Conservation (phyloP, 2,113 vertebrate genomes). For the Tragelaphus buxtoni region DNA sequence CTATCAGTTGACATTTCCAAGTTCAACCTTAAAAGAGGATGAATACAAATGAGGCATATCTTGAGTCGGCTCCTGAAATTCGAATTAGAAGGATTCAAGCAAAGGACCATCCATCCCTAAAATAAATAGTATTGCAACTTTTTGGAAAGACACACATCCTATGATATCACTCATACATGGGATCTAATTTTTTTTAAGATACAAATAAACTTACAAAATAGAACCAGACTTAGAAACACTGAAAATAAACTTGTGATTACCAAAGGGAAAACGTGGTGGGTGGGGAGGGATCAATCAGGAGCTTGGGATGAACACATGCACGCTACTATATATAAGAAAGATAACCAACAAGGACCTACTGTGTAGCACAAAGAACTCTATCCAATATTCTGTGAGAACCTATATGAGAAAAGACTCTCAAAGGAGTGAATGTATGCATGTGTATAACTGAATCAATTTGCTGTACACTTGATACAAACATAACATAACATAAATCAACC, state of each 20-base stretch:
- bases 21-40: not conserved
- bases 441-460: not conserved
- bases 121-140: not conserved
- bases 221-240: not conserved
- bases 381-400: not conserved
- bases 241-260: not conserved
- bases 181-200: not conserved
- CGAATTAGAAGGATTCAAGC: not conserved
- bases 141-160: not conserved
- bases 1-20: not conserved
- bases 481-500: not conserved
- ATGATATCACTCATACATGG: not conserved
- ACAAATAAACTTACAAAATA: not conserved
- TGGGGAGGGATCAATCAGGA: not conserved
- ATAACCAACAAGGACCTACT: not conserved
- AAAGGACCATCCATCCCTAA: not conserved
- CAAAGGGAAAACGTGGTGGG: not conserved
- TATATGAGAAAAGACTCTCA: not conserved
- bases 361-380: not conserved
- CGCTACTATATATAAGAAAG: not conserved
- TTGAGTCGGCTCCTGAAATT: not conserved
- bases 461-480: not conserved
- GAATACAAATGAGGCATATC: not conserved
- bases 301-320: not conserved
- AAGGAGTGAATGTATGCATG: not conserved